Conservation (phyloP, 2,888 invertebrate species). For the Ernsta delagoae region DNA sequence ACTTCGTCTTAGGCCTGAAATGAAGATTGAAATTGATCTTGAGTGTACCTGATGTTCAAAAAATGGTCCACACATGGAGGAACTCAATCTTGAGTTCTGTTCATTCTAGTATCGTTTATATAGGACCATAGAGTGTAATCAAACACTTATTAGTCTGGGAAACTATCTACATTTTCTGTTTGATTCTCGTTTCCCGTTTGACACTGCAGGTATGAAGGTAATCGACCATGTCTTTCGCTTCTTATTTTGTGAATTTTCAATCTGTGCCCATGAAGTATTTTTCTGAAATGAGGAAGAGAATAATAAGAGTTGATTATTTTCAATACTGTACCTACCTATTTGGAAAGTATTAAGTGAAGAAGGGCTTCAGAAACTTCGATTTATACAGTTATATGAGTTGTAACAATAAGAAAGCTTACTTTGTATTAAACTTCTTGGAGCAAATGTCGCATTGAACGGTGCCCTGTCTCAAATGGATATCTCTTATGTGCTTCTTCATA, state of each 20-base stretch:
- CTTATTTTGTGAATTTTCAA: conserved; percentile 77
- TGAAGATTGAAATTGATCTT: too few species aligned
- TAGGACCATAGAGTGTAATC: not conserved
- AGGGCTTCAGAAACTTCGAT: not conserved
- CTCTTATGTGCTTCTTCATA: conserved; percentile 72
- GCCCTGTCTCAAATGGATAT: conserved; percentile 74
- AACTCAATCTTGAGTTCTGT: too few species aligned
- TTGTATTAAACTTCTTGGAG: conserved; percentile 76
- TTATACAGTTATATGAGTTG: too few species aligned
- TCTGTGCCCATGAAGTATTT: conserved; percentile 76
- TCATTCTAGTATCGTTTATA: not conserved
- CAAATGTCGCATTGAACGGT: conserved; percentile 76
- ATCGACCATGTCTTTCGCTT: conserved; percentile 68
- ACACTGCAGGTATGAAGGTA: conserved; percentile 72
- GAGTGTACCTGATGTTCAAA: too few species aligned
- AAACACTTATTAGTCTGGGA: not conserved
- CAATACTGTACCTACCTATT: too few species aligned
- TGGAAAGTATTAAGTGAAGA: too few species aligned
- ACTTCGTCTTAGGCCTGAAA: too few species aligned
- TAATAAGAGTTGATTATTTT: too few species aligned
- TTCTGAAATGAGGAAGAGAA: conserved; percentile 55
- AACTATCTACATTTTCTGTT: not conserved
- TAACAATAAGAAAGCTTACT: conserved; percentile 54
- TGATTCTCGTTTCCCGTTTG: conserved; percentile 50
- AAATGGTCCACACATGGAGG: too few species aligned